Conservation (phyloP, 2,113 vertebrate genomes). For the Corynorhinus townsendii region DNA sequence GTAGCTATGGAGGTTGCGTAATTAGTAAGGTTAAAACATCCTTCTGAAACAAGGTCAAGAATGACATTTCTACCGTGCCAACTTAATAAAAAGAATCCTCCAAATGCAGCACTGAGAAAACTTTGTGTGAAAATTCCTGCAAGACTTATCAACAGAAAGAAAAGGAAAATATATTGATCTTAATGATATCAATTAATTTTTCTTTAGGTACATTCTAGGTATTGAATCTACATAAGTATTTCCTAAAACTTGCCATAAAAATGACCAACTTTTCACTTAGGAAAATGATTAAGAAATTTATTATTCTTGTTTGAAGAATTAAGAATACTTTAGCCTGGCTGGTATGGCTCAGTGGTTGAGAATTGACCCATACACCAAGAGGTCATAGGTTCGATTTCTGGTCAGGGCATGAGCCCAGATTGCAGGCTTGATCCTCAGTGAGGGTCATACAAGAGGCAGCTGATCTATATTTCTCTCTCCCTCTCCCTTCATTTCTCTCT, state of each 20-base stretch:
- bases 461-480: too few relatives aligned
- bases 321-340: neutral
- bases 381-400: too few relatives aligned
- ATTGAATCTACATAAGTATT: neutral
- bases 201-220: neutral
- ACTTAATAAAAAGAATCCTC: slow-evolving; percentile 2
- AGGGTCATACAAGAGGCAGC: too few relatives aligned
- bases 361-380: too few relatives aligned
- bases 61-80: slow-evolving; percentile 24
- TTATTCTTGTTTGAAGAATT: neutral
- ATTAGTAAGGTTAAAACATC: slow-evolving; percentile 58
- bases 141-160: neutral
- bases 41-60: slow-evolving; percentile 52
- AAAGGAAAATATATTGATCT: neutral
- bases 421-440: too few relatives aligned
- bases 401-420: too few relatives aligned
- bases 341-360: too few relatives aligned
- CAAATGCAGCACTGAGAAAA: neutral
- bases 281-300: neutral
- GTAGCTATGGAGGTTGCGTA: neutral
- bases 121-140: neutral
- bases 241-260: slow-evolving; percentile 36
- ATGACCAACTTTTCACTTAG: neutral
- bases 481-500: too few relatives aligned
- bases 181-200: neutral